Conservation (phyloP, 1,140 invertebrate species). For the Drusus annulatus region DNA sequence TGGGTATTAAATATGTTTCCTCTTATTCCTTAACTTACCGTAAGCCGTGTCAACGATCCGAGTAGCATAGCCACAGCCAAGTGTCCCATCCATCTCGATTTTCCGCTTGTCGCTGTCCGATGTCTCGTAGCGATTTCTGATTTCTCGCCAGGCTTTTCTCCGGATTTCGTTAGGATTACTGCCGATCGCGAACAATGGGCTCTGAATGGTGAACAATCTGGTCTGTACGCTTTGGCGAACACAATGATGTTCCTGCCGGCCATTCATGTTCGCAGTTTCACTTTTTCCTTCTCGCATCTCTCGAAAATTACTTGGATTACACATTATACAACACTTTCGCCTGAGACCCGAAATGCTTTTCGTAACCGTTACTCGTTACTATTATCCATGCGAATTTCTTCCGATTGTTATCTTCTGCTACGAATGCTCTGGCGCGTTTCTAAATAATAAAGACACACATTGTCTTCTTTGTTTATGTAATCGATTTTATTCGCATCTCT, state of each 20-base stretch:
- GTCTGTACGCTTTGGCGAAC: conserved; percentile 28
- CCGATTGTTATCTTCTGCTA: conserved; percentile 14
- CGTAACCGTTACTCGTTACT: not conserved
- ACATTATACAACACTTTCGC: conserved; percentile 32
- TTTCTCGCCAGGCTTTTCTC: conserved; percentile 33
- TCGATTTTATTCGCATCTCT: conserved; percentile 19
- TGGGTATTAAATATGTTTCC: no score
- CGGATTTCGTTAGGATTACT: conserved; percentile 6
- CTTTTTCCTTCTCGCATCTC: conserved; percentile 19
- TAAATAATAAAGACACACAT: conserved; percentile 1
- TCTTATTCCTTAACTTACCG: no score
- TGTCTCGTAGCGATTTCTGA: not conserved
- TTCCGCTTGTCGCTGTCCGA: not conserved
- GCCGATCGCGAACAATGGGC: no score
- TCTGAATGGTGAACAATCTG: not conserved
- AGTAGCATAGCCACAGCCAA: no score
- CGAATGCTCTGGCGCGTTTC: not conserved
- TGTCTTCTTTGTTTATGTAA: conserved; percentile 16
- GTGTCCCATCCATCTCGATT: no score
- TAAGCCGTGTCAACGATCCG: no score
- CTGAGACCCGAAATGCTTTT: not conserved
- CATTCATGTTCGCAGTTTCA: conserved; percentile 29
- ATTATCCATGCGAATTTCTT: conserved; percentile 23
- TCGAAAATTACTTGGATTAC: not conserved
- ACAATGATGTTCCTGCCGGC: conserved; percentile 36